These are phyloP conservation scores for Troides helena DNA, from an alignment of 2,888 invertebrate genomes.

Conservation along the genomic window DNA sequence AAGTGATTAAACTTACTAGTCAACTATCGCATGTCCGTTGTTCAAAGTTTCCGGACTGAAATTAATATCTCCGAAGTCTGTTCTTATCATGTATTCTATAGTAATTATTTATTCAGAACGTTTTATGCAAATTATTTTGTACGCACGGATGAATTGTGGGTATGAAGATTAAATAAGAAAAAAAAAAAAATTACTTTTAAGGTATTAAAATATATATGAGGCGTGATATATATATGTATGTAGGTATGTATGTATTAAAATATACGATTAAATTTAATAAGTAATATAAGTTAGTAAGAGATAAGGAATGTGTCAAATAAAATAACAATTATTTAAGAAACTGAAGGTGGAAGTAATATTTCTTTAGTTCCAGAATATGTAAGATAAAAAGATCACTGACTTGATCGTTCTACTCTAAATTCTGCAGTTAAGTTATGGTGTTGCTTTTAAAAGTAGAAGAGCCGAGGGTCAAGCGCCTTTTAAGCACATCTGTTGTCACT, in stretches of 20 bases:
- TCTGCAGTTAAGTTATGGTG: neutral
- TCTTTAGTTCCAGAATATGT: neutral
- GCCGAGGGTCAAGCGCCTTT: neutral
- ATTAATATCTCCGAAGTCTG: constrained; percentile 23
- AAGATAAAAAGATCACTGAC: neutral
- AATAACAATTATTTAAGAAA: neutral
- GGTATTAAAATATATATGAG: too few relatives aligned
- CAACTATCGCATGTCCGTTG: constrained; percentile 25
- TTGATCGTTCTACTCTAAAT: neutral
- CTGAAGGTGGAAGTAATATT: neutral
- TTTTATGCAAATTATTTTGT: too few relatives aligned
- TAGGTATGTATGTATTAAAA: too few relatives aligned
- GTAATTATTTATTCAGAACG: neutral
- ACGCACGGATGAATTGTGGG: too few relatives aligned
- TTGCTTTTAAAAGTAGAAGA: neutral
- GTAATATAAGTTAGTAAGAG: neutral
- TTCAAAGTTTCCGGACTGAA: constrained; percentile 20
- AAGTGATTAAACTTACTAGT: constrained; percentile 22
- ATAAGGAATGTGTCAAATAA: neutral
- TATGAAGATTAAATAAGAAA: too few relatives aligned
- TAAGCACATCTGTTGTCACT: neutral
- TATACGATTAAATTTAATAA: too few relatives aligned
- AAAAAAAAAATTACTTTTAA: too few relatives aligned
- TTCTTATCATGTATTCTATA: neutral
- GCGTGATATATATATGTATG: too few relatives aligned